Percentiles rank a stretch among this genome's conserved stretches.
These are phyloP conservation scores for Dolomedes plantarius DNA, from an alignment of 2,888 invertebrate genomes.

Conservation along the genomic window DNA sequence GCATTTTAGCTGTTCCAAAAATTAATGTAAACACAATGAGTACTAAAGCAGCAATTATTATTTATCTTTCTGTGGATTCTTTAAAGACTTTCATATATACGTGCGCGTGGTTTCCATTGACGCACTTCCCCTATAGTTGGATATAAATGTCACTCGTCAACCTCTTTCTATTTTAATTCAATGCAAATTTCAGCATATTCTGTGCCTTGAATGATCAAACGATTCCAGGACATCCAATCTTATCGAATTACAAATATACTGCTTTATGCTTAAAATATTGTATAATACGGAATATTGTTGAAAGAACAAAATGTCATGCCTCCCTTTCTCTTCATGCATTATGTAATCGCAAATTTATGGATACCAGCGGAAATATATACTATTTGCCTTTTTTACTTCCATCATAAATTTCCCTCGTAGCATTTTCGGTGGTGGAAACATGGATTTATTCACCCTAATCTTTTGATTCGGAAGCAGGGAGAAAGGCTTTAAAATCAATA, in stretches of 20 bases:
- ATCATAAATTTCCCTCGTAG: neutral
- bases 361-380: neutral
- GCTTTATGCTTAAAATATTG: neutral
- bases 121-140: too few species aligned
- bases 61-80: too few species aligned
- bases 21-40: too few species aligned
- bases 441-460: constrained; percentile 1
- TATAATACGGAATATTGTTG: neutral
- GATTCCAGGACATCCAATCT: neutral
- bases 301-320: neutral
- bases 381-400: neutral
- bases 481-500: neutral
- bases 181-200: too few species aligned
- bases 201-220: too few species aligned
- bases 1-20: too few species aligned
- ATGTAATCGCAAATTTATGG: constrained; percentile 5
- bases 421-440: neutral
- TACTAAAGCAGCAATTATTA: too few species aligned
- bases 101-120: too few species aligned
- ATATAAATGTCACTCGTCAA: too few species aligned
- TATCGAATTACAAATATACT: neutral
- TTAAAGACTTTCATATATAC: too few species aligned
- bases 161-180: too few species aligned
- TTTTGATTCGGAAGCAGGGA: neutral
- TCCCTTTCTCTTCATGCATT: neutral